Conservation (phyloP, 2,797 vertebrate genomes). For the Lycodopsis pacificus region DNA sequence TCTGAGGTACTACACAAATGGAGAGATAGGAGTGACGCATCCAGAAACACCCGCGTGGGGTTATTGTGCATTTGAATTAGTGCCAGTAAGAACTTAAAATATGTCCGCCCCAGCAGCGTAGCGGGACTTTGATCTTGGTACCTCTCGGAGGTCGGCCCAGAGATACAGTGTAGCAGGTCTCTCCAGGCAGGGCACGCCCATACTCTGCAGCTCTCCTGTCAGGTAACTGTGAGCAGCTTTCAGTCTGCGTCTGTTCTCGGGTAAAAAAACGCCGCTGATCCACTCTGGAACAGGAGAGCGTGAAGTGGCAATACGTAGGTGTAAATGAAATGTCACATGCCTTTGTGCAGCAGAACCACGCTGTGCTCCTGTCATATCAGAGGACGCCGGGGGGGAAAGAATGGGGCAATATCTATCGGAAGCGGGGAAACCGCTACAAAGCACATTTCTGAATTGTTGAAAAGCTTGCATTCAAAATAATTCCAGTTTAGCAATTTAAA, state of each 20-base stretch:
- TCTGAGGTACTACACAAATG: constrained; percentile 85
- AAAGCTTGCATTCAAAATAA: not conserved
- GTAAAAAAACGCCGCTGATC: constrained; percentile 91
- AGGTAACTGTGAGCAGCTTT: constrained; percentile 88
- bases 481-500: constrained; percentile 3
- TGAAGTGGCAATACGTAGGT: constrained; percentile 14
- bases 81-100: constrained; percentile 4
- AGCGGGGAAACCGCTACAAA: not conserved
- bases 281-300: constrained; percentile 84
- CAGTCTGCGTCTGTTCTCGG: constrained; percentile 88
- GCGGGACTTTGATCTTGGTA: constrained; percentile 54
- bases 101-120: not conserved
- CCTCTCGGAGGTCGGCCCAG: constrained; percentile 96
- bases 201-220: constrained; percentile 85
- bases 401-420: not conserved
- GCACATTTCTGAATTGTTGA: not conserved
- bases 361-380: constrained; percentile 8
- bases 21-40: constrained; percentile 11
- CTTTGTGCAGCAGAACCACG: constrained; percentile 17
- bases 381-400: not conserved
- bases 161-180: constrained; percentile 89
- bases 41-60: not conserved
- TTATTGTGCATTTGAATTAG: not conserved
- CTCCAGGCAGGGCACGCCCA: constrained; percentile 90
- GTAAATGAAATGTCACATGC: constrained; percentile 29